Percentiles rank a stretch among this genome's conserved stretches.
phyloP scores from a whole-genome alignment of 2,888 invertebrate genomes.

The Platynereis dumerilii region DNA sequence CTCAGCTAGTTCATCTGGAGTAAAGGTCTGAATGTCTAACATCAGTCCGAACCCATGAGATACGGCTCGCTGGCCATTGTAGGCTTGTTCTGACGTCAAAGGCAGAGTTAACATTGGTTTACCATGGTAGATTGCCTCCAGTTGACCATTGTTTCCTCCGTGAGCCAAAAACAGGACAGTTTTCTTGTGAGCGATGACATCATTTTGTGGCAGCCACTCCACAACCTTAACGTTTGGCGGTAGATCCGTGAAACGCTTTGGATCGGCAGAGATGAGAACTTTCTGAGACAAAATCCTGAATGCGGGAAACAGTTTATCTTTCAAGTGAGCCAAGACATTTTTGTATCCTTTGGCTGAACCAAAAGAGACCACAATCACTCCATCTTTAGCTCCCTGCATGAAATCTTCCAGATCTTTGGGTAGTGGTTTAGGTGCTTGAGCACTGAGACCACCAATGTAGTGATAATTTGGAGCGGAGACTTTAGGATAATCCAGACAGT shows the following conservation, averaged over 20 bases:
- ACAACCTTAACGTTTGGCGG: constrained; percentile 19
- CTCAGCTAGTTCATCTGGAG: constrained; percentile 11
- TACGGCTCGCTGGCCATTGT: constrained; percentile 11
- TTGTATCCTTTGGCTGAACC: constrained; percentile 14
- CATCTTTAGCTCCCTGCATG: constrained; percentile 2
- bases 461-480: constrained; percentile 23
- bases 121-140: constrained; percentile 29
- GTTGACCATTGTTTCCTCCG: constrained; percentile 27
- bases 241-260: neutral
- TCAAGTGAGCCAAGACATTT: constrained; percentile 3
- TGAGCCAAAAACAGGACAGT: constrained; percentile 30
- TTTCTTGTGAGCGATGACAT: constrained; percentile 20
- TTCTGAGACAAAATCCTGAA: constrained; percentile 3
- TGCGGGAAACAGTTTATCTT: constrained; percentile 14
- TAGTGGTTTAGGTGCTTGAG: constrained; percentile 2
- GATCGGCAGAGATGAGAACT: neutral
- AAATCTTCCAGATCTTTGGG: constrained; percentile 6
- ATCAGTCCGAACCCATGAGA: constrained; percentile 16
- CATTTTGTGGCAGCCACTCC: constrained; percentile 27
- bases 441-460: constrained; percentile 24
- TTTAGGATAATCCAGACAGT: constrained; percentile 26
- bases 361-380: constrained; percentile 20
- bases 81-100: constrained; percentile 19
- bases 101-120: constrained; percentile 27
- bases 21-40: constrained; percentile 11